Evolutionary conservation across 2,888 invertebrate genomes (phyloP), one percentile per base, ranked within the genome.

Genomic region (Phasia obesa): DNA sequence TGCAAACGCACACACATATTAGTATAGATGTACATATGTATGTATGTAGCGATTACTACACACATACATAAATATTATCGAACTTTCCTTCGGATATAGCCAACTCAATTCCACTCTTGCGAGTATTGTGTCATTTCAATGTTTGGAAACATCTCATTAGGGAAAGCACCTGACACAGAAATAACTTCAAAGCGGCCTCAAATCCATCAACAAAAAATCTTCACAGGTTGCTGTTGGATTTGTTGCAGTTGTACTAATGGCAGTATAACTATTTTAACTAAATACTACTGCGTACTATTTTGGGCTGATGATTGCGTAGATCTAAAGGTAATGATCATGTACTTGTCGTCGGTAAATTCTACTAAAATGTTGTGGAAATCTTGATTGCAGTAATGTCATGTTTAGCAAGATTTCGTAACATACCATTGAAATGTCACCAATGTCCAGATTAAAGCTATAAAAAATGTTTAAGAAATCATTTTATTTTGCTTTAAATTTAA

Each of bases 341-440:
- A 25, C 55, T 67, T 73, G 69, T 77, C 44, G 77, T 74, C 73
- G 77, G 67, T 59, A 27, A 73, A 62, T 57, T 75, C 17, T 19
- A 38, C 55, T 17, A 23, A 53, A 77, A 73, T 64, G 65, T 64
- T 64, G 49, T 38, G 23, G 13, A 25, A 76, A 73, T n/a, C 44
- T 55, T 38, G 49, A 51, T 71, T 53, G 21, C 53, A 74, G 27
- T 57, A 49, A 57, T 81, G 71, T 55, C 76, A 71, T 78, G 75
- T 79, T 62, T 0, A 69, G 51, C 47, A 73, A 62, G 60, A 74
- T 55, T 62, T 79, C 38, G 51, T 79, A 75, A 71, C 75, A 67
- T 51, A 55, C 75, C 42, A 82, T 82, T 82, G 70, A 84, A 80
- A 82, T 82, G 82, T 70, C 82, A 77, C 67, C 76, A 70, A 53